Evolutionary conservation across 2,797 vertebrate genomes (phyloP).

Genomic region (Oreochromis mossambicus): DNA sequence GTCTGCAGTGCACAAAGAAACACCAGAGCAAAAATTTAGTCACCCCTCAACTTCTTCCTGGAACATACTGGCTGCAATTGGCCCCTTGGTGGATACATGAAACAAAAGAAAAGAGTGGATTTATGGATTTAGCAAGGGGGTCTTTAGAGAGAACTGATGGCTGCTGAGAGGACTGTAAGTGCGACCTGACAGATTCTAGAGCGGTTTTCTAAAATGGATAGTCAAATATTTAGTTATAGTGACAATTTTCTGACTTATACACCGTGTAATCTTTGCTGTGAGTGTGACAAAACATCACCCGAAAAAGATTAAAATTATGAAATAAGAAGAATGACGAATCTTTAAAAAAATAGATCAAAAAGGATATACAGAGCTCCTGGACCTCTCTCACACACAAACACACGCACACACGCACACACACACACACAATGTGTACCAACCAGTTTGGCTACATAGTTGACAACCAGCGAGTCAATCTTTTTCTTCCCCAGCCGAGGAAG

Average conservation of each 20-base stretch:
- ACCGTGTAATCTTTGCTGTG: not conserved
- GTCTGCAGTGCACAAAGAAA: not conserved
- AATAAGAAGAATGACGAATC: conserved; percentile 28
- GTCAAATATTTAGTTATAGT: conserved; percentile 23
- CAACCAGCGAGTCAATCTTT: conserved; percentile 86
- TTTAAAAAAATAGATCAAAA: not conserved
- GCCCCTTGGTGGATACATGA: not conserved
- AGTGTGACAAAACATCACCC: conserved; percentile 29
- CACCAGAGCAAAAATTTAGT: not conserved
- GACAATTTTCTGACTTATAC: not conserved
- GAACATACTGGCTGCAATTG: not conserved
- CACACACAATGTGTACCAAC: conserved; percentile 44
- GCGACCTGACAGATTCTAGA: not conserved
- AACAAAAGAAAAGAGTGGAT: not conserved
- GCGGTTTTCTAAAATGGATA: not conserved
- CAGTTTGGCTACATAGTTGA: conserved; percentile 88
- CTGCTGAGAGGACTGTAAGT: not conserved
- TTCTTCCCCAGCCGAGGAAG: conserved; percentile 86
- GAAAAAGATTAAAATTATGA: conserved; percentile 10
- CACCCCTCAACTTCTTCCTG: not conserved
- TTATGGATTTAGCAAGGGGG: not conserved
- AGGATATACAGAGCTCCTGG: not conserved
- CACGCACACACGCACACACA: not conserved
- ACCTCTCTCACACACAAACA: not conserved
- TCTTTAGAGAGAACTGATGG: not conserved